Conservation (phyloP, 2,797 vertebrate genomes). For the Apogon hyalosoma region DNA sequence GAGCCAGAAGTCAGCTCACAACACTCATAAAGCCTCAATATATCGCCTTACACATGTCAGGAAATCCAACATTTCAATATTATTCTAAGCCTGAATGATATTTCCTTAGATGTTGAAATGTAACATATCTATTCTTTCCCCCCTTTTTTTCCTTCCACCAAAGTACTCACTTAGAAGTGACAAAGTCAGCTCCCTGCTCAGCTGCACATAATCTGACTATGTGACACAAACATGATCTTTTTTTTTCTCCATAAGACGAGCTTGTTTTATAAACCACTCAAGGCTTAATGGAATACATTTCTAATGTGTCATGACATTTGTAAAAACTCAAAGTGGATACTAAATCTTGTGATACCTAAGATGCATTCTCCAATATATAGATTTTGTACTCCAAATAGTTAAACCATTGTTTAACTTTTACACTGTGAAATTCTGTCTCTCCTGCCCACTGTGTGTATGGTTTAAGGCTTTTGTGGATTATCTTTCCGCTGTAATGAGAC, state of each 20-base stretch:
- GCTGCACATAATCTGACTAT: constrained; percentile 79
- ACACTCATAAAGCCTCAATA: constrained; percentile 81
- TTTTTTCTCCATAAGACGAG: constrained; percentile 58
- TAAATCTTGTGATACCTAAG: constrained; percentile 69
- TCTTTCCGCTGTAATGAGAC: constrained; percentile 80
- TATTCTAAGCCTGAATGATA: constrained; percentile 82
- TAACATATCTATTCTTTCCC: constrained; percentile 64
- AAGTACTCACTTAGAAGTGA: constrained; percentile 72
- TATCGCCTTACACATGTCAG: constrained; percentile 80
- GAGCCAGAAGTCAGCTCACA: constrained; percentile 77
- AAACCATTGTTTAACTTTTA: constrained; percentile 67
- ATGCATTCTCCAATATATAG: constrained; percentile 63
- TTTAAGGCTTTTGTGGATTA: constrained; percentile 81
- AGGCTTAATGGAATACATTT: constrained; percentile 79
- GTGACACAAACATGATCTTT: constrained; percentile 78
- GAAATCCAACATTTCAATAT: constrained; percentile 82
- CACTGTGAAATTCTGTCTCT: constrained; percentile 66
- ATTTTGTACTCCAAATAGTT: constrained; percentile 43
- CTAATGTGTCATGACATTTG: constrained; percentile 76
- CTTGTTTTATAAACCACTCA: constrained; percentile 78
- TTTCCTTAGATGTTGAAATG: constrained; percentile 80
- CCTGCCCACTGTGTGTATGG: constrained; percentile 60
- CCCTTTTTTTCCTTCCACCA: constrained; percentile 19
- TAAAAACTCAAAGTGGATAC: constrained; percentile 64
- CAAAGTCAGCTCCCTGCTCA: constrained; percentile 72